These are phyloP conservation scores for Hydropsyche betteni DNA, from an alignment of 2,888 invertebrate species.

Conservation along the genomic window DNA sequence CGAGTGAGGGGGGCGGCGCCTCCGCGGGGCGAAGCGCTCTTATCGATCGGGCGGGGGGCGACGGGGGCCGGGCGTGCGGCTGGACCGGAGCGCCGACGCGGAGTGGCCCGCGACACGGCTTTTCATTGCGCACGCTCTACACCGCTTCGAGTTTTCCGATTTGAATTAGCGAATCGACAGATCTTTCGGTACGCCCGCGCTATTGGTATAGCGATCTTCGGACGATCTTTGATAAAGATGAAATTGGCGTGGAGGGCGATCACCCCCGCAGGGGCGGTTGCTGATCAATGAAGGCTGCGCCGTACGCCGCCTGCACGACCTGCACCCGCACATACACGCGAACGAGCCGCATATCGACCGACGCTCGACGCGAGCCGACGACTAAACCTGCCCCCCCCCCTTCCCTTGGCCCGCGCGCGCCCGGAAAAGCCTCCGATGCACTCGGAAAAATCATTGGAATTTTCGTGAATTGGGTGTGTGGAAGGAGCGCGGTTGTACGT, in stretches of 20 bases:
- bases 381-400: too few relatives aligned
- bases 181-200: not conserved
- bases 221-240: too few relatives aligned
- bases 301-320: constrained; percentile 58
- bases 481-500: too few relatives aligned
- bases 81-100: constrained; percentile 47
- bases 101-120: constrained; percentile 55
- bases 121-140: too few relatives aligned
- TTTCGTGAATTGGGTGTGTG: too few relatives aligned
- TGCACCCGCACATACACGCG: constrained; percentile 52
- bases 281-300: constrained; percentile 57
- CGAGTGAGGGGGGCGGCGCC: too few relatives aligned
- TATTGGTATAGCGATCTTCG: too few relatives aligned
- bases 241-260: constrained; percentile 64
- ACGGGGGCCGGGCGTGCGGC: constrained; percentile 54
- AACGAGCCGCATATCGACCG: not conserved
- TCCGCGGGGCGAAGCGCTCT: too few relatives aligned
- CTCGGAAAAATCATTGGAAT: too few relatives aligned
- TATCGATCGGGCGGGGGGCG: constrained; percentile 4
- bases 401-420: too few relatives aligned
- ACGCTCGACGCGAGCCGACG: not conserved
- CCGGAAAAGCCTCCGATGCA: too few relatives aligned
- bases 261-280: constrained; percentile 64
- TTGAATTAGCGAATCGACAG: not conserved
- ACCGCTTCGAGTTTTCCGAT: too few relatives aligned